Evolutionary conservation across 2,113 vertebrate species (phyloP).

Genomic region (Ceyx cyanopectus): DNA sequence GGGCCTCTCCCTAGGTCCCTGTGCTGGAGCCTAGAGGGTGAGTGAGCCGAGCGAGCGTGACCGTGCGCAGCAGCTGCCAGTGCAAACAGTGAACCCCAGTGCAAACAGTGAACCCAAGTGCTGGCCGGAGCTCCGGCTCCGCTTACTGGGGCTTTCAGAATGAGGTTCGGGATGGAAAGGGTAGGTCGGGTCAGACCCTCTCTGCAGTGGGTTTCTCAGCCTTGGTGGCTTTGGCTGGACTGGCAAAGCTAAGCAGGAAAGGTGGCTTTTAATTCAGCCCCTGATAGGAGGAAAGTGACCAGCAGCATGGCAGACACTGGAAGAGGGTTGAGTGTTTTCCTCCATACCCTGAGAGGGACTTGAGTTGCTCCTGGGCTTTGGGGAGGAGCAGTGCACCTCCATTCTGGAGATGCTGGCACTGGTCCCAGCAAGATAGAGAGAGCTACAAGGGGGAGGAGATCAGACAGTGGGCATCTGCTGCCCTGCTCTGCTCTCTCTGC

Average conservation of each 20-base stretch:
- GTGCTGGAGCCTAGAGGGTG: conserved; percentile 65
- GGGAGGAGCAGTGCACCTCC: background rate
- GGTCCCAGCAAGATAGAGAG: background rate
- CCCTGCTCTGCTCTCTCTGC: background rate
- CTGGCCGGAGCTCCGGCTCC: conserved; percentile 34
- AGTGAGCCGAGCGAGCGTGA: conserved; percentile 51
- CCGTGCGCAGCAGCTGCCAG: background rate
- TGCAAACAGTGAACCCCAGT: background rate
- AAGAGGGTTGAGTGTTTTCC: background rate
- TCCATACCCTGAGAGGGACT: background rate
- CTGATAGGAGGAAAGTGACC: rapidly evolving
- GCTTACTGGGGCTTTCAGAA: conserved; percentile 61
- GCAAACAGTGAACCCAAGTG: conserved; percentile 1
- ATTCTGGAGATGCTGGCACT: background rate
- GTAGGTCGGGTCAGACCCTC: conserved; percentile 80
- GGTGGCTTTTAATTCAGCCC: background rate
- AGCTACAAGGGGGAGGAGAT: background rate
- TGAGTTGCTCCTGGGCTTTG: background rate
- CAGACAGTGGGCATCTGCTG: background rate
- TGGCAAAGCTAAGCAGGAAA: background rate
- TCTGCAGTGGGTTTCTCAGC: conserved; percentile 75
- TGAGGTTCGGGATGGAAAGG: conserved; percentile 73
- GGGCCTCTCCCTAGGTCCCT: conserved; percentile 18
- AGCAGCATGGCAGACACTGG: background rate
- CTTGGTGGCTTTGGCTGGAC: conserved; percentile 27